A percentile compares a stretch with the other conserved stretches of the same genome.
Evolutionary conservation across 2,888 invertebrate species (phyloP).

Genomic region (Cheilosia vernalis): DNA sequence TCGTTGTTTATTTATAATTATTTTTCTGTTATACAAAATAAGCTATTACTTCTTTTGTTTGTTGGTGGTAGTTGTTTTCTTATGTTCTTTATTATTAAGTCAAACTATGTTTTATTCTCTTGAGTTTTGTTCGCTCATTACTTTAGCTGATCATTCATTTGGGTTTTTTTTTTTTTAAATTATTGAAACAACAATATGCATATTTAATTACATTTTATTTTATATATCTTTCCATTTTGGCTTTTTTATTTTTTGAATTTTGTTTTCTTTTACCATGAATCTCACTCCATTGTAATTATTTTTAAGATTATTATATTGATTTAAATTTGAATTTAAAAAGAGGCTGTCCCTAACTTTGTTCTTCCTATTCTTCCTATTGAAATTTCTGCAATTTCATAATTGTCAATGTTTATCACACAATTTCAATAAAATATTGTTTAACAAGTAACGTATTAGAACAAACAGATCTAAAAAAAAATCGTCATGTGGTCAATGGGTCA

Average conservation of each 20-base stretch:
- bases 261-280: neutral
- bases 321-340: neutral
- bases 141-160: slow-evolving; percentile 17
- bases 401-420: too few species aligned
- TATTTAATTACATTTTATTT: neutral
- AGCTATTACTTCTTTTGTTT: slow-evolving; percentile 22
- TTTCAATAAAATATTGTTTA: too few species aligned
- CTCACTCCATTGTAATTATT: neutral
- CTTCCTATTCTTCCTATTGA: too few species aligned
- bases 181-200: neutral
- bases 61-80: slow-evolving; percentile 40
- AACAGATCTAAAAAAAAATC: too few species aligned
- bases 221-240: neutral
- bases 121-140: slow-evolving; percentile 13
- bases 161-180: neutral
- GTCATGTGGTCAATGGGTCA: too few species aligned
- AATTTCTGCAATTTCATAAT: too few species aligned
- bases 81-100: slow-evolving; percentile 1
- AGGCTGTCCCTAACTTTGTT: too few species aligned
- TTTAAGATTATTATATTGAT: neutral
- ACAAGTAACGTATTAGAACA: too few species aligned
- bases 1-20: neutral
- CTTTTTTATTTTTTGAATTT: slow-evolving; percentile 1
- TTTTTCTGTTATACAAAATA: neutral
- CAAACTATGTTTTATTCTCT: neutral